These are phyloP conservation scores for Atethmia centrago DNA, from an alignment of 2,888 invertebrate species.

Conservation along the genomic window DNA sequence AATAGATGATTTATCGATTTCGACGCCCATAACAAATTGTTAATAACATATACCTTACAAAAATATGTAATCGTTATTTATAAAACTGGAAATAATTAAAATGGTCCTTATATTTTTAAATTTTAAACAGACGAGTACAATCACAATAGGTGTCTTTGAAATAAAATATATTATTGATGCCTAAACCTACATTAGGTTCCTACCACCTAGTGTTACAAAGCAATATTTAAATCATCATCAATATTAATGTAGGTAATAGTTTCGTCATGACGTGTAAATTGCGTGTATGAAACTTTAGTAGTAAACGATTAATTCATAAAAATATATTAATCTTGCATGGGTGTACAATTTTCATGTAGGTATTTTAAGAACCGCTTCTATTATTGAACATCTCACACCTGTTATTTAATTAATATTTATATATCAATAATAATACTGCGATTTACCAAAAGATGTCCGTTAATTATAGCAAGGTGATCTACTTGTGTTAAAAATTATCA, in stretches of 20 bases:
- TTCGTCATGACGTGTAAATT: no score
- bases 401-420: conserved; percentile 28
- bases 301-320: not conserved
- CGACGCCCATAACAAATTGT: conserved; percentile 22
- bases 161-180: not conserved
- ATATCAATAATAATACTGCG: not conserved
- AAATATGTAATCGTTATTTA: not conserved
- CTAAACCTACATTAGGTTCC: not conserved
- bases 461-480: conserved; percentile 33
- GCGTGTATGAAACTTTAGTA: not conserved
- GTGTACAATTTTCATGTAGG: not conserved
- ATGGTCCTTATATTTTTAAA: not conserved
- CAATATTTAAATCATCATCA: not conserved
- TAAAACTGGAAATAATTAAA: no score
- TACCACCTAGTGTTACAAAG: not conserved
- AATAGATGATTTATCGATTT: conserved; percentile 47
- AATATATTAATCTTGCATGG: not conserved
- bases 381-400: conserved; percentile 3
- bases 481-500: conserved; percentile 11
- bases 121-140: not conserved
- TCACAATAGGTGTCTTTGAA: not conserved
- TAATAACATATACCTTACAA: conserved; percentile 8
- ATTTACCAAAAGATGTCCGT: conserved; percentile 13
- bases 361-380: not conserved
- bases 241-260: not conserved